Percentiles rank a stretch among this genome's conserved stretches.
These are phyloP conservation scores for Brachionichthys hirsutus DNA, from an alignment of 2,113 vertebrate genomes.

Conservation along the genomic window DNA sequence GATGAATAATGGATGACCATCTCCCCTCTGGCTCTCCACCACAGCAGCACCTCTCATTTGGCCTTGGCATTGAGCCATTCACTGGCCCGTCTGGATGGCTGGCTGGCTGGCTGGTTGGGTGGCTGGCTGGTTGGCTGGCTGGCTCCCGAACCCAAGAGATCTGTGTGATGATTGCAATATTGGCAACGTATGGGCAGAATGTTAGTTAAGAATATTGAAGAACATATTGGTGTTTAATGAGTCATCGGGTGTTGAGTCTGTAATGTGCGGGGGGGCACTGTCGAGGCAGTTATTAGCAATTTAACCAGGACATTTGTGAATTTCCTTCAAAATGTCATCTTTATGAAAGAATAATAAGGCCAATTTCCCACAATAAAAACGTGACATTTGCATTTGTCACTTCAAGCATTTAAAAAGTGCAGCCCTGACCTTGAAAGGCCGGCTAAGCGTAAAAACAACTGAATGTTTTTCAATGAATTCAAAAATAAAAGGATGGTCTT, in stretches of 20 bases:
- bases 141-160: slow-evolving; percentile 56
- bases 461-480: slow-evolving; percentile 28
- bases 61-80: slow-evolving; percentile 78
- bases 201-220: slow-evolving; percentile 31
- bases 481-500: slow-evolving; percentile 40
- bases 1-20: slow-evolving; percentile 84
- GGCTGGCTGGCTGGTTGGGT: slow-evolving; percentile 48
- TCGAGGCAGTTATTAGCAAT: not conserved
- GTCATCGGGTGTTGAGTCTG: not conserved
- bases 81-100: slow-evolving; percentile 72
- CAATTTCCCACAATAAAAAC: not conserved
- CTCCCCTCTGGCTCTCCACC: slow-evolving; percentile 78
- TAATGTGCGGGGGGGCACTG: not conserved
- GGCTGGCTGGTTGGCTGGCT: slow-evolving; percentile 46
- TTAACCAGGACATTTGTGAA: not conserved
- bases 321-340: not conserved
- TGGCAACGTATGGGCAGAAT: slow-evolving; percentile 55
- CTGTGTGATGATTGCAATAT: slow-evolving; percentile 59
- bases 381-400: not conserved
- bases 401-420: not conserved
- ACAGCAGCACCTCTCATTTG: slow-evolving; percentile 79
- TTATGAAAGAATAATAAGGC: not conserved
- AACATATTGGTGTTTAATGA: not conserved
- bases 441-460: slow-evolving; percentile 29
- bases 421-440: slow-evolving; percentile 11